Percentiles rank a stretch among this genome's conserved stretches.
Evolutionary conservation across 2,113 vertebrate species (phyloP).

Genomic region (Phrynosoma platyrhinos): DNA sequence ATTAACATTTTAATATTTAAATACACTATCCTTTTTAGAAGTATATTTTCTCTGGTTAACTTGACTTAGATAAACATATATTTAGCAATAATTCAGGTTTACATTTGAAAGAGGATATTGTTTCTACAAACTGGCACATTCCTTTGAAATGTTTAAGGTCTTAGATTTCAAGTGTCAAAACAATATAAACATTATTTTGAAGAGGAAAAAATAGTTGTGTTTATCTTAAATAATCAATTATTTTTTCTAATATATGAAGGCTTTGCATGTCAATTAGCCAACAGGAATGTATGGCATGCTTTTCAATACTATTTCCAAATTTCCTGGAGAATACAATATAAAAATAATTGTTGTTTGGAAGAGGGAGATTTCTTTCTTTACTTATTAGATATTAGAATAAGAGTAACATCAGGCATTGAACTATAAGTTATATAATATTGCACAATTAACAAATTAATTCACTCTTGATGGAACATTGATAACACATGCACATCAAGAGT

Average conservation of each 20-base stretch:
- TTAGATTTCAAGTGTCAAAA: conserved; percentile 42
- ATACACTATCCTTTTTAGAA: background rate
- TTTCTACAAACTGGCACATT: conserved; percentile 30
- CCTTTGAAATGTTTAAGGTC: conserved; percentile 39
- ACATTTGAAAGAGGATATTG: conserved; percentile 40
- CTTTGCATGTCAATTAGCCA: conserved; percentile 12
- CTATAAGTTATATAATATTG: conserved; percentile 11
- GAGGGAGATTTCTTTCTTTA: background rate
- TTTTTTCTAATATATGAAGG: conserved; percentile 29
- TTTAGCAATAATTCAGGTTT: conserved; percentile 32
- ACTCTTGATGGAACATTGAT: conserved; percentile 43
- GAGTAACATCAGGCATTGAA: conserved; percentile 49
- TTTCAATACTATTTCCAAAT: conserved; percentile 31
- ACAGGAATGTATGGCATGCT: conserved; percentile 22
- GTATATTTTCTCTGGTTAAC: background rate
- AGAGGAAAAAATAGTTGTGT: conserved; percentile 41
- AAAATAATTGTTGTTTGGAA: background rate
- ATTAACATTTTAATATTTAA: conserved; percentile 5
- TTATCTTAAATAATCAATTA: conserved; percentile 52
- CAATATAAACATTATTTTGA: conserved; percentile 31
- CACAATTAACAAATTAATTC: conserved; percentile 9
- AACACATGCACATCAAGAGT: conserved; percentile 48
- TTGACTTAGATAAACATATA: background rate
- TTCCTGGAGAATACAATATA: conserved; percentile 5
- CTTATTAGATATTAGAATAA: conserved; percentile 46